Evolutionary conservation across 2,113 vertebrate species (phyloP).

Genomic region (Actinemys pallida): DNA sequence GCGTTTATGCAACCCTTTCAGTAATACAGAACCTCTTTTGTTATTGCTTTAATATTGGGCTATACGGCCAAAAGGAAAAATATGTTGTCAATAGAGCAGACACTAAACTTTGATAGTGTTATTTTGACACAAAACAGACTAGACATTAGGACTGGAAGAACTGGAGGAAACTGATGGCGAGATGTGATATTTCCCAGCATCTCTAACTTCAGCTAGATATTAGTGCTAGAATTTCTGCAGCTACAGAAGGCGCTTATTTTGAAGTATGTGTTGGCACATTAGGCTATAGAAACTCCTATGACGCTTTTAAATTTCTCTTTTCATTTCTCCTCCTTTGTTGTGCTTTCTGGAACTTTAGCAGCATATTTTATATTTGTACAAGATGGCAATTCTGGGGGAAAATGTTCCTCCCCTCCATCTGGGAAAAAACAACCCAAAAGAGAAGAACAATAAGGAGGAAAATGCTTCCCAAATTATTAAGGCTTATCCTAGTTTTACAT

Average conservation of each 20-base stretch:
- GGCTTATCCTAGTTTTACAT: neutral
- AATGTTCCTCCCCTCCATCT: neutral
- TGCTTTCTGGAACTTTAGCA: conserved; percentile 30
- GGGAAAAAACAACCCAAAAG: neutral
- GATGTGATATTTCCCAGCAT: conserved; percentile 43
- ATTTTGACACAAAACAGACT: conserved; percentile 47
- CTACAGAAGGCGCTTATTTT: conserved; percentile 42
- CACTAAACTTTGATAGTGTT: conserved; percentile 51
- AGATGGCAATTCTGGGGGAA: neutral
- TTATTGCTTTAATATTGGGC: conserved; percentile 40
- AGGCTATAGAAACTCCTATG: conserved; percentile 1
- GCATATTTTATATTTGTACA: neutral
- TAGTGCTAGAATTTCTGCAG: conserved; percentile 1
- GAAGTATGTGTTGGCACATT: neutral
- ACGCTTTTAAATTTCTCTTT: neutral
- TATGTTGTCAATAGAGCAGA: conserved; percentile 40
- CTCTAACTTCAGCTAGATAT: conserved; percentile 22
- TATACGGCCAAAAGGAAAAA: conserved; percentile 36
- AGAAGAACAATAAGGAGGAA: neutral
- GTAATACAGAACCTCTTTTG: conserved; percentile 43
- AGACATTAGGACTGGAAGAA: conserved; percentile 42
- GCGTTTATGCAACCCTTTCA: conserved; percentile 45
- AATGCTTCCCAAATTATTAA: neutral
- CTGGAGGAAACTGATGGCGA: conserved; percentile 54
- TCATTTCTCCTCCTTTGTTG: neutral